Evolutionary conservation across 2,113 vertebrate species (phyloP), one percentile per base, ranked within the genome.

Genomic region (Podocnemis expansa): DNA sequence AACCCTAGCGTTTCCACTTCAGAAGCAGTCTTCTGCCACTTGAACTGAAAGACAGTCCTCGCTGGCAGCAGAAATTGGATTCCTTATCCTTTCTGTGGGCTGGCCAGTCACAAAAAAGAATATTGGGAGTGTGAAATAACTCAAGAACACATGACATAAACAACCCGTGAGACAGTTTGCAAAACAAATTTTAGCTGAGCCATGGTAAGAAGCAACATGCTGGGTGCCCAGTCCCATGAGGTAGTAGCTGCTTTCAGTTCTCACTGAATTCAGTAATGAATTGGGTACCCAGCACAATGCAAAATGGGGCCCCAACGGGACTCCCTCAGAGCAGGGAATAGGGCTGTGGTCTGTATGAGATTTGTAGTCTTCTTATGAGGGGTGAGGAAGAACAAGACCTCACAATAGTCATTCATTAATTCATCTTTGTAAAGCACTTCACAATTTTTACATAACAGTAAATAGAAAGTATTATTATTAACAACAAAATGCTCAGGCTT

Each of bases 391-490:
- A 94, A 78, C 27, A 83, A 86, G 85, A 54, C 54, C 80, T 80
- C 41, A 70, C 87, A 78, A 55, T 67, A 81, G 38, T 56, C 88
- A 21, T 58, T 80, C 19, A 93, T 96, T 75, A 92, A 94, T 90
- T 94, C 95, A 52, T 24, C 1, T 43, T 83, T 60, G 87, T 91
- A 55, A 87, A 96, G 91, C 86, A 14, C 76, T 84, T 78, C 51
- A 34, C 79, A 93, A 58, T 67, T 41, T 75, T 87, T 8, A 63
- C 78, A 49, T 78, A 82, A 95, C 94, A 96, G 76, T 17, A 90
- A 96, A 91, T 5, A 75, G 60, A 49, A 90, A 88, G 87, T 93
- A 34, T 56, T 84, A 16, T n/a, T 45, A 84, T 93, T 93, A 87
- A 92, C 87, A 73, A 89, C 27, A 38, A 82, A 96, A 91, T 1